phyloP scores from a whole-genome alignment of 2,113 vertebrate species.

The Aegithalos caudatus region DNA sequence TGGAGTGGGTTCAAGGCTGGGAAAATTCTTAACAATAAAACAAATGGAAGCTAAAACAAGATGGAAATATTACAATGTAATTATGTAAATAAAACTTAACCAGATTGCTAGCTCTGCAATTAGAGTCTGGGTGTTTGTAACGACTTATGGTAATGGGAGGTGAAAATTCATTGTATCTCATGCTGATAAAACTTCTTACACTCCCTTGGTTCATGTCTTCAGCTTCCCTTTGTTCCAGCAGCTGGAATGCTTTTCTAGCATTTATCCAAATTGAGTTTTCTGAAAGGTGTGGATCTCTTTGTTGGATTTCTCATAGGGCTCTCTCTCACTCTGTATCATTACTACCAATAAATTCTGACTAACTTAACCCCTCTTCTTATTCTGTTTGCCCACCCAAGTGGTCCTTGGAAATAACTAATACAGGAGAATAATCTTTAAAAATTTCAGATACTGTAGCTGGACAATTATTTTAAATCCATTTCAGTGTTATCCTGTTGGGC shows the following conservation, averaged over 20 bases:
- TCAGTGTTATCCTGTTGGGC: neutral
- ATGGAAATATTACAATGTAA: neutral
- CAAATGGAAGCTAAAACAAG: neutral
- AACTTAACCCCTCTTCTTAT: neutral
- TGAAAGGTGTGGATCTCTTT: neutral
- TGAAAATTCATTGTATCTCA: neutral
- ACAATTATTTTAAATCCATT: neutral
- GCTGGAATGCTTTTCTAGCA: neutral
- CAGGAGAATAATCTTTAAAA: neutral
- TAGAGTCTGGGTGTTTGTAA: neutral
- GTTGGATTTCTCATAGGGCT: neutral
- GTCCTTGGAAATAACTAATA: neutral
- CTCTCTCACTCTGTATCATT: neutral
- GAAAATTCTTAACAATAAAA: neutral
- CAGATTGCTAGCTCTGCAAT: neutral
- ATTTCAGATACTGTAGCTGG: neutral
- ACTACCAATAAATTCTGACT: neutral
- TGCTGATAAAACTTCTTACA: neutral
- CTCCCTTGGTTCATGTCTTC: neutral
- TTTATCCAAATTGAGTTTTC: neutral
- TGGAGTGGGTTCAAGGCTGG: too few relatives aligned
- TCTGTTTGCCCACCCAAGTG: neutral
- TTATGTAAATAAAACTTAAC: neutral
- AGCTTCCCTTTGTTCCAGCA: neutral
- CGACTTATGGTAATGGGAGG: neutral